A percentile compares a stretch with the other conserved stretches of the same genome.
phyloP scores from a whole-genome alignment of 2,888 invertebrate species.

The Apodemia duryi region DNA sequence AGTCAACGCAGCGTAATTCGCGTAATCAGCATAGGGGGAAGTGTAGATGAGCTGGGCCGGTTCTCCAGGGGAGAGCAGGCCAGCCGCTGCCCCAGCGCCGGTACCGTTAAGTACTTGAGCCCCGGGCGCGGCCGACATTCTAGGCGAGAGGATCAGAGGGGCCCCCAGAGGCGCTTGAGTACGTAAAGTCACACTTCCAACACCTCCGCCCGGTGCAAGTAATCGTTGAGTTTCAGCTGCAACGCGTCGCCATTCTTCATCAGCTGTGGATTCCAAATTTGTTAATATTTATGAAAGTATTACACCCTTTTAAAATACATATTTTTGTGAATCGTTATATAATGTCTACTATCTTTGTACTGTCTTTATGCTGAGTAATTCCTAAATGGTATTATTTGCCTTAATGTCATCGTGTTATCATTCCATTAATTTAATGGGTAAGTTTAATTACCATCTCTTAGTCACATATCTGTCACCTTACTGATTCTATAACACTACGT shows the following conservation, averaged over 20 bases:
- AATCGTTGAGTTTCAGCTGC: conserved; percentile 90
- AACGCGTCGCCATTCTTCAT: conserved; percentile 91
- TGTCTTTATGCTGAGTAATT: too few relatives aligned
- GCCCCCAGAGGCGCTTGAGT: conserved; percentile 91
- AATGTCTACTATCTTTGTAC: too few relatives aligned
- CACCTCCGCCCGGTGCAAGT: conserved; percentile 78
- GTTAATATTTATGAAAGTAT: conserved; percentile 46
- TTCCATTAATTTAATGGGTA: too few relatives aligned
- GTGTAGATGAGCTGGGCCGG: conserved; percentile 93
- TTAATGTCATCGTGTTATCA: too few relatives aligned
- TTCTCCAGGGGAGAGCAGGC: conserved; percentile 77
- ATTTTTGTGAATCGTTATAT: too few relatives aligned
- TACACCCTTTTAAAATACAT: too few relatives aligned
- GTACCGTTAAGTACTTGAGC: conserved; percentile 83
- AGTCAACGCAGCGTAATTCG: conserved; percentile 92
- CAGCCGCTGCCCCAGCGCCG: conserved; percentile 59
- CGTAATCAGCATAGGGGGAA: conserved; percentile 90
- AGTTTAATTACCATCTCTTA: too few relatives aligned
- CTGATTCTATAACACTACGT: too few relatives aligned
- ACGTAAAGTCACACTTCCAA: conserved; percentile 80
- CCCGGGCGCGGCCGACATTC: conserved; percentile 90
- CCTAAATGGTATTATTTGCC: too few relatives aligned
- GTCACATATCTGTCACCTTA: too few relatives aligned
- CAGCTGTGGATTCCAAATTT: conserved; percentile 80
- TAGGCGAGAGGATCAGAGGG: conserved; percentile 94